Conservation (phyloP, 2,797 vertebrate species). For the Microchirus variegatus region DNA sequence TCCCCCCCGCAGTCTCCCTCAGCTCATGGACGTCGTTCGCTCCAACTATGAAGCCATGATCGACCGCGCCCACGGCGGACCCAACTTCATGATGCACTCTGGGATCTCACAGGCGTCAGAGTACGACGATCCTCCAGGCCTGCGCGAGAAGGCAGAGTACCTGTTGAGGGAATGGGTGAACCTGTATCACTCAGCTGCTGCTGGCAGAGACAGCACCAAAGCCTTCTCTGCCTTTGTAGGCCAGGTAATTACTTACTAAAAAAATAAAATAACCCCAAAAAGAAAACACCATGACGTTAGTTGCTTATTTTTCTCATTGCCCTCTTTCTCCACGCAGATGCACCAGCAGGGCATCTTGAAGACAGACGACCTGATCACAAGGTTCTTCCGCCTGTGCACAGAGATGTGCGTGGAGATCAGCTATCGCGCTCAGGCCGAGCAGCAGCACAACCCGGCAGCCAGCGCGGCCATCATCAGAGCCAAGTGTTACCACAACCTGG, state of each 20-base stretch:
- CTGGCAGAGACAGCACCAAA: slow-evolving; percentile 98
- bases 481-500: slow-evolving; percentile 98
- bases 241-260: slow-evolving; percentile 83
- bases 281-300: neutral
- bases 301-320: neutral
- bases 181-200: slow-evolving; percentile 98
- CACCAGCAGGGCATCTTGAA: slow-evolving; percentile 99
- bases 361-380: slow-evolving; percentile 98
- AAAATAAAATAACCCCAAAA: too few relatives aligned
- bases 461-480: slow-evolving; percentile 98
- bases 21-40: slow-evolving; percentile 98
- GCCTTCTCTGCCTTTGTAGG: slow-evolving; percentile 99
- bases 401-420: slow-evolving; percentile 99
- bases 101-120: slow-evolving; percentile 99
- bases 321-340: slow-evolving; percentile 86
- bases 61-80: slow-evolving; percentile 96
- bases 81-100: slow-evolving; percentile 99
- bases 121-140: slow-evolving; percentile 96
- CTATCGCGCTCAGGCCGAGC: slow-evolving; percentile 96
- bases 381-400: slow-evolving; percentile 98
- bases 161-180: slow-evolving; percentile 99
- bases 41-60: slow-evolving; percentile 99
- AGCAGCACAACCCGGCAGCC: slow-evolving; percentile 97
- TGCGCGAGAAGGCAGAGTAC: slow-evolving; percentile 98
- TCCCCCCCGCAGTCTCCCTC: slow-evolving; percentile 86